These are phyloP conservation scores for Strigops habroptila DNA, from an alignment of 2,113 vertebrate genomes.

Conservation along the genomic window DNA sequence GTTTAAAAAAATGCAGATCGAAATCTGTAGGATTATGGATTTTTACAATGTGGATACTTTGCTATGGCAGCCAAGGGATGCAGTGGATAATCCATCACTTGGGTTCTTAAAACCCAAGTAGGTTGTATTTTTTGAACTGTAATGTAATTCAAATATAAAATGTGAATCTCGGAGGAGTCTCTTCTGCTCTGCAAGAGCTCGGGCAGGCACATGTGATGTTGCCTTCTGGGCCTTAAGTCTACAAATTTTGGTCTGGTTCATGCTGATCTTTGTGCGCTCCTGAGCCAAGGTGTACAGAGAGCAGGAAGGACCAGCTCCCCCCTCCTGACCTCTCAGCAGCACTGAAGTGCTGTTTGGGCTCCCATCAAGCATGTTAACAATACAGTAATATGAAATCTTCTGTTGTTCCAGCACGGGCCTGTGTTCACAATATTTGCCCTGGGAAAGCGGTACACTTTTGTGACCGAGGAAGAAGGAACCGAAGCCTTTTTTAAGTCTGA, in stretches of 20 bases:
- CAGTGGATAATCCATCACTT: background rate
- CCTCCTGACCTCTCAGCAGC: background rate
- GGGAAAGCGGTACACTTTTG: slow-evolving; percentile 82
- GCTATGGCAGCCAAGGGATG: background rate
- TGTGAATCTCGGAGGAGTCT: background rate
- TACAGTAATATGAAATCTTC: background rate
- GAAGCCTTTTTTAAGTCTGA: slow-evolving; percentile 79
- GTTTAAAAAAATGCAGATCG: background rate
- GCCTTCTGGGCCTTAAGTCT: background rate
- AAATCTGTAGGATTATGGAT: background rate
- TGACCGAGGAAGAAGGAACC: slow-evolving; percentile 78
- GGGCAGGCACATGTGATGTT: background rate
- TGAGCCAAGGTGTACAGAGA: background rate
- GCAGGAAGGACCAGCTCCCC: background rate
- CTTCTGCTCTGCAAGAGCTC: background rate
- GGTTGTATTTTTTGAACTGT: background rate
- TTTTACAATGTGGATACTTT: background rate
- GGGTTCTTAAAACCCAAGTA: background rate
- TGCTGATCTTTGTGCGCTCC: background rate
- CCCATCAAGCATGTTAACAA: background rate
- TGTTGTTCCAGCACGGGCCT: slow-evolving; percentile 76
- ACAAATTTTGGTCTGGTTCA: background rate
- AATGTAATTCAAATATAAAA: background rate
- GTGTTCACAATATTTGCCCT: slow-evolving; percentile 79
- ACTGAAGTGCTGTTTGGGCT: background rate